These are phyloP conservation scores for Leptarthrus brevirostris DNA, from an alignment of 2,888 invertebrate genomes.

Conservation along the genomic window DNA sequence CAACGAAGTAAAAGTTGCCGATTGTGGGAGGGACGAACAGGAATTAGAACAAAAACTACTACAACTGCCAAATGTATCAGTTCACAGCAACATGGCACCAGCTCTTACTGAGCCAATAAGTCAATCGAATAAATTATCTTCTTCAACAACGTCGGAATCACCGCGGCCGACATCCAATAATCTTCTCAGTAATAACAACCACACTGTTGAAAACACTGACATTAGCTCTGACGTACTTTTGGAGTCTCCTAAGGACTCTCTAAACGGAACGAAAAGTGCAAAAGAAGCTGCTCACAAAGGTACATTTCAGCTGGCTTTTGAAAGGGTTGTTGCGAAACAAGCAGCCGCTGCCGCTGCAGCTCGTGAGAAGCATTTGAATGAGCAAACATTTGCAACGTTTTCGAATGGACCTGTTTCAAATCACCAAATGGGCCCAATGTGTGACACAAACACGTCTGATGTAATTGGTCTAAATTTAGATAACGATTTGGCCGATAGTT, in stretches of 20 bases:
- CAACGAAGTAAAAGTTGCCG: background rate
- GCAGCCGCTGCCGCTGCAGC: conserved; percentile 49
- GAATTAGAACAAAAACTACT: background rate
- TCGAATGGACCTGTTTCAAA: conserved; percentile 43
- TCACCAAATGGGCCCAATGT: conserved; percentile 58
- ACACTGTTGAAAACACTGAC: conserved; percentile 37
- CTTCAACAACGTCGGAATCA: conserved; percentile 66
- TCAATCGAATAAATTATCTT: conserved; percentile 65
- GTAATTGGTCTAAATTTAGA: background rate
- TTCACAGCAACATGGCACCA: conserved; percentile 81
- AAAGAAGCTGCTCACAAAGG: conserved; percentile 38
- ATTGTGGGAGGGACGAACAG: conserved; percentile 5
- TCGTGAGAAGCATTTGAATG: background rate
- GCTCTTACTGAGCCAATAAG: conserved; percentile 83
- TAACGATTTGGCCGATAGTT: background rate
- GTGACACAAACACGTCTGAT: conserved; percentile 53
- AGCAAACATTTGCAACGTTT: conserved; percentile 38
- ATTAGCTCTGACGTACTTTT: background rate
- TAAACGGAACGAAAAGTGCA: conserved; percentile 12
- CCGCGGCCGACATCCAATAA: conserved; percentile 57
- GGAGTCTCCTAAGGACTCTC: background rate
- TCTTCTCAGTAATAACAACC: conserved; percentile 53
- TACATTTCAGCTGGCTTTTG: conserved; percentile 57
- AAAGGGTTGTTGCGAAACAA: conserved; percentile 55
- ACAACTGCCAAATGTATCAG: conserved; percentile 57